Base-by-base conservation (phyloP, 2,888 invertebrate genomes). In the Hirtodrosophila confusa region DNA sequence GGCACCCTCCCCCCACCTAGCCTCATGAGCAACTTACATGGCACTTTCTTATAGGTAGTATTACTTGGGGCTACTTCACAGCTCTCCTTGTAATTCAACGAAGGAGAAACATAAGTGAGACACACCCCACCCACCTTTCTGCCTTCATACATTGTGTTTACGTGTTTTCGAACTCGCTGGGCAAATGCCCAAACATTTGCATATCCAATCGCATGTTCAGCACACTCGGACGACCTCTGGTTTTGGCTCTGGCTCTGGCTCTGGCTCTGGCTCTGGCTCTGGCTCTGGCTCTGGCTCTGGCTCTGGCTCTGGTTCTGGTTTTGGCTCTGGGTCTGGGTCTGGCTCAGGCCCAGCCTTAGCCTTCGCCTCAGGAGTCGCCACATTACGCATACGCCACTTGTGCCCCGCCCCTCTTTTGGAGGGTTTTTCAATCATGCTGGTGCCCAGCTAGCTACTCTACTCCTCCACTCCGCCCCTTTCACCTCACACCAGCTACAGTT, bases 321-420 rank as follows among this genome's bases (percentile, higher is more conserved):
- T 8, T 23, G 51, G 33, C 45, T 40, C 8, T 5, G 27, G 27
- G 2, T 27, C 27, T 5, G 27, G 27, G 2, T 17, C 44, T 54
- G 27, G 27, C 27, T 27, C 27, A 27, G 27, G 5, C 27, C 0
- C 36, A 31, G 7, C 41, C 11, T 53, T 17, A 27, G 44, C 33
- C 41, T 11, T 35, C 6, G 56, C 11, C 36, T 23, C 33, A 17
- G 39, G 36, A 40, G 33, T 35, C 11, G 68, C 4, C 58, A 69
- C 48, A 74, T 74, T 69, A 74, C 73, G 74, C 74, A 74, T 74
- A 74, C 73, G 74, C 65, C 69, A 44, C 9, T 10, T 37, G 51
- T 23, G 43, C 49, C 47, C 39, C n/a, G 37, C 29, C 39, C 50
- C 43, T 23, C 12, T 39, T 47, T 55, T 45, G 17, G 48, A 45